Conservation (phyloP, 2,113 vertebrate genomes). For the Calonectris borealis region DNA sequence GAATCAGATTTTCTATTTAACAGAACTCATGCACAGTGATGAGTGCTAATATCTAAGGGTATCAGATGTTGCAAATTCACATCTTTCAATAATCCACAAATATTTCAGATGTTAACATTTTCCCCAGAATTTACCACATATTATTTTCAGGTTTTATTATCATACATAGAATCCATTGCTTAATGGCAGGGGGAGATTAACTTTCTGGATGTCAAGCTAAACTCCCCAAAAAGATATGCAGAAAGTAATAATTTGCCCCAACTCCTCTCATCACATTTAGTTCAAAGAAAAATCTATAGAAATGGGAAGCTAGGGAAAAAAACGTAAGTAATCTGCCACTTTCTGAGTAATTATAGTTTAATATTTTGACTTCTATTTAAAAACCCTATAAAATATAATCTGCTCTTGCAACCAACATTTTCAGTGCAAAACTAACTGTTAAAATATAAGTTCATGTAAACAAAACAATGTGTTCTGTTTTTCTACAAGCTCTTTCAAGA, state of each 20-base stretch:
- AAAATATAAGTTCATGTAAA: background rate
- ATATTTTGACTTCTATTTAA: background rate
- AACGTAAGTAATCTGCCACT: background rate
- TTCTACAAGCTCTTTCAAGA: background rate
- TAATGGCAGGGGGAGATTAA: background rate
- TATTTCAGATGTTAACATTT: conserved; percentile 28
- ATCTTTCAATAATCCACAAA: conserved; percentile 13
- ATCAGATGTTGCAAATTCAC: conserved; percentile 16
- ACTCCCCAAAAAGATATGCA: background rate
- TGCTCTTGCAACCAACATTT: background rate
- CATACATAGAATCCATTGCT: background rate
- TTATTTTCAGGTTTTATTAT: background rate
- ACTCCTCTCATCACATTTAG: background rate
- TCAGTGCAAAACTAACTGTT: background rate
- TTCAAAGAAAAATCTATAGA: background rate
- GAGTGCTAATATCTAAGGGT: background rate
- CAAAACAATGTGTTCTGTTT: background rate
- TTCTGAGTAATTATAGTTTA: background rate
- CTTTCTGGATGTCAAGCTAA: background rate
- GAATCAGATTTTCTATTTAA: conserved; percentile 22
- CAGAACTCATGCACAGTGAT: background rate
- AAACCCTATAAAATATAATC: background rate
- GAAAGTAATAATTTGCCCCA: background rate
- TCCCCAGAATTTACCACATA: background rate
- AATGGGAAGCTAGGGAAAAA: background rate